A percentile compares a stretch with the other conserved stretches of the same genome.
phyloP scores from a whole-genome alignment of 2,888 invertebrate genomes.

The Cheilosia scutellata region DNA sequence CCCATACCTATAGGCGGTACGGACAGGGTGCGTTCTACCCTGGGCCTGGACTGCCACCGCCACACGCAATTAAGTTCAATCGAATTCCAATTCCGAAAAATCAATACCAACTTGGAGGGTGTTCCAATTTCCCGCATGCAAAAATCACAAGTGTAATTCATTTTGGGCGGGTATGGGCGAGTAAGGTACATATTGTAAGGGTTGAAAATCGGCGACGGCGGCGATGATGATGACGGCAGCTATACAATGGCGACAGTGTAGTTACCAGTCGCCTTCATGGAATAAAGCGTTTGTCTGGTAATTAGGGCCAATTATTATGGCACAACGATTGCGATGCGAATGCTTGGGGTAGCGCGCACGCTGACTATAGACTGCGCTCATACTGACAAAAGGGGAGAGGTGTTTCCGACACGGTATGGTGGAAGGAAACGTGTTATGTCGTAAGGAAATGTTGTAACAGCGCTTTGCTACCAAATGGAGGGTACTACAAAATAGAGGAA shows the following conservation, averaged over 20 bases:
- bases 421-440: constrained; percentile 59
- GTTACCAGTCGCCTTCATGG: constrained; percentile 40
- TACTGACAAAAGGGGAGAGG: constrained; percentile 15
- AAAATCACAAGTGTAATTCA: constrained; percentile 49
- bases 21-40: not conserved
- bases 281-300: constrained; percentile 65
- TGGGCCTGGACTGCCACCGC: too few species aligned
- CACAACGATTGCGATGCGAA: constrained; percentile 59
- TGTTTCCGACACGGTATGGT: constrained; percentile 21
- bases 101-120: constrained; percentile 26
- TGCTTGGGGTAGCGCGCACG: constrained; percentile 3
- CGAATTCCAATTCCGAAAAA: constrained; percentile 34
- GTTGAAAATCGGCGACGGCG: constrained; percentile 3
- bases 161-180: not conserved
- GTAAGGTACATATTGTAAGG: not conserved
- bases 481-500: constrained; percentile 26
- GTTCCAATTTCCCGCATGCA: constrained; percentile 36
- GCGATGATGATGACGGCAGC: not conserved
- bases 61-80: constrained; percentile 42
- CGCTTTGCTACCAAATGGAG: not conserved
- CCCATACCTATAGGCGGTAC: constrained; percentile 11
- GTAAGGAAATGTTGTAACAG: constrained; percentile 47
- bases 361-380: not conserved
- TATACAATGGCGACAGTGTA: constrained; percentile 17
- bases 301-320: constrained; percentile 74